Percentiles rank a stretch among this genome's conserved stretches.
Conservation (phyloP, 1,140 invertebrate genomes). For the Leptinotarsa lineolata region DNA sequence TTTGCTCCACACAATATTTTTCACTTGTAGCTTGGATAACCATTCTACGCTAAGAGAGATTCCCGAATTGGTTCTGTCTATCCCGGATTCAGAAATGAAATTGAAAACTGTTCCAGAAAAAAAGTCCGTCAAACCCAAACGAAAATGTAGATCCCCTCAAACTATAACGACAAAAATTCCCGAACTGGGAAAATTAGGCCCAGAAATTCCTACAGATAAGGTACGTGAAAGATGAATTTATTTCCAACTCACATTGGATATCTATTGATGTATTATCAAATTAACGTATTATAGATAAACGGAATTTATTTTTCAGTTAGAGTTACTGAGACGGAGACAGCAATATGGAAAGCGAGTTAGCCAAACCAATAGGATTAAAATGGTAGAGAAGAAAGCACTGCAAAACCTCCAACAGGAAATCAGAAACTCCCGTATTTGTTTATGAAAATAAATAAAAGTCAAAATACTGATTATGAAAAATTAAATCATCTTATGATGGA, state of each 20-base stretch:
- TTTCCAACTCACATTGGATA: too few species aligned
- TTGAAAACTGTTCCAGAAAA: slow-evolving; percentile 28
- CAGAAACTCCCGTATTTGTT: slow-evolving; percentile 11
- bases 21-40: neutral
- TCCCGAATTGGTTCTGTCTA: neutral
- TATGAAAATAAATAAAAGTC: neutral
- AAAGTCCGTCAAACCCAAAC: neutral
- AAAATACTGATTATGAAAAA: too few species aligned
- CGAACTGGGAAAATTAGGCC: slow-evolving; percentile 36
- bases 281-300: neutral
- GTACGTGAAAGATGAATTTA: slow-evolving; percentile 14
- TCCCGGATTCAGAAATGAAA: slow-evolving; percentile 15
- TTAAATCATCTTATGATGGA: too few species aligned
- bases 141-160: neutral
- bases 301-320: slow-evolving; percentile 36
- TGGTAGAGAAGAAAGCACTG: slow-evolving; percentile 45
- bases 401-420: slow-evolving; percentile 45
- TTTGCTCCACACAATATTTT: neutral
- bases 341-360: slow-evolving; percentile 49
- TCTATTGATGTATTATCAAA: neutral
- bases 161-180: neutral
- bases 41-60: neutral
- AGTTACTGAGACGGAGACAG: slow-evolving; percentile 42
- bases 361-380: slow-evolving; percentile 45
- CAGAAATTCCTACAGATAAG: slow-evolving; percentile 38